Evolutionary conservation across 1,140 invertebrate species (phyloP), one percentile per base, ranked within the genome.

Genomic region (Rhopalosiphum maidis): DNA sequence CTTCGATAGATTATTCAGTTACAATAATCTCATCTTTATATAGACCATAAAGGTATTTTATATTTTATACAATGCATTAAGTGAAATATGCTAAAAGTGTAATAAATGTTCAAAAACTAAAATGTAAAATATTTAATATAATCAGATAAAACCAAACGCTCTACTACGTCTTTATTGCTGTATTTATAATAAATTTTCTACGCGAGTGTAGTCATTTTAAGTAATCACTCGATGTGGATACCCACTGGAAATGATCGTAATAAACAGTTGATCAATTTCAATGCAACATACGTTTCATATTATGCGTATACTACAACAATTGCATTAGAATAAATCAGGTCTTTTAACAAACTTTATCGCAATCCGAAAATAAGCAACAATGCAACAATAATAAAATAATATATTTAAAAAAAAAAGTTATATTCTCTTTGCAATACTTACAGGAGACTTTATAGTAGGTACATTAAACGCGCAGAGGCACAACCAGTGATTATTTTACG

Each of bases 91-190:
- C 60, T 6, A 18, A 77, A 77, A 77, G 30, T 77, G 25, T n/a
- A n/a, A 77, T 77, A 77, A n/a, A 77, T 77, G 30, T n/a, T 77
- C 15, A 77, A 77, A 77, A 77, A 77, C n/a, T n/a, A n/a, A 77
- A 77, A 77, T 5, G 60, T 3, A 6, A 77, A n/a, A n/a, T 77
- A 18, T 77, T 77, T 18, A n/a, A 77, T n/a, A n/a, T 77, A n/a
- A n/a, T 77, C 60, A 5, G 60, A 77, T 77, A n/a, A 30, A 60
- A 60, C 55, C 15, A 60, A n/a, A 77, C n/a, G 15, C 30, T 77
- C 15, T 5, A 77, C 30, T n/a, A n/a, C 5, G 15, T n/a, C 8
- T 30, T 77, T n/a, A 77, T 77, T 77, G 6, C 30, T 83, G 35
- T 83, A 83, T 83, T 77, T 82, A 18, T 22, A 82, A 82, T 82